Conservation (phyloP, 2,888 invertebrate genomes). For the Heliconius sara region DNA sequence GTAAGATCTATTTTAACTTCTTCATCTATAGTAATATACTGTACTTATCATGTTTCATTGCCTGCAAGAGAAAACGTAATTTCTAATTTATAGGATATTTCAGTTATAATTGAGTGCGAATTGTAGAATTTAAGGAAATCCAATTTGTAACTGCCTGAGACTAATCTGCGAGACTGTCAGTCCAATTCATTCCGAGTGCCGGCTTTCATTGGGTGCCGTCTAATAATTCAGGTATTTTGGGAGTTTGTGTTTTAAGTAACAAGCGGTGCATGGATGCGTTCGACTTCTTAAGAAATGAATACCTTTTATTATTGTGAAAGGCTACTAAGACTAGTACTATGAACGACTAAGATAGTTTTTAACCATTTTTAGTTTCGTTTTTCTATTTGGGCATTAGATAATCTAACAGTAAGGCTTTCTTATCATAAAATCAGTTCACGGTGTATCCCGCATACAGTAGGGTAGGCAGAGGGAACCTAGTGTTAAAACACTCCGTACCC, state of each 20-base stretch:
- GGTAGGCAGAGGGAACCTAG: too few species aligned
- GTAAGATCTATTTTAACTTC: background rate
- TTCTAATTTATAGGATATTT: background rate
- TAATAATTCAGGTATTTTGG: slow-evolving; percentile 19
- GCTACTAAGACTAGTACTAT: background rate
- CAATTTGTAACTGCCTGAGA: slow-evolving; percentile 15
- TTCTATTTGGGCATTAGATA: too few species aligned
- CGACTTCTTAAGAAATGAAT: background rate
- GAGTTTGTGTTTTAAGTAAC: slow-evolving; percentile 5
- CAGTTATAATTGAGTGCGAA: slow-evolving; percentile 19
- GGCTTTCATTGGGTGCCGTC: slow-evolving; percentile 15
- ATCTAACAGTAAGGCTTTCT: too few species aligned
- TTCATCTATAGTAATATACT: background rate
- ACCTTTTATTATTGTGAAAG: background rate
- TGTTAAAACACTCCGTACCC: too few species aligned
- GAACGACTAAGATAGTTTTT: too few species aligned
- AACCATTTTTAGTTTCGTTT: too few species aligned
- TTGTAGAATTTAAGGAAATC: slow-evolving; percentile 10
- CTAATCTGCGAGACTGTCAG: slow-evolving; percentile 17
- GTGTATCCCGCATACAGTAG: too few species aligned
- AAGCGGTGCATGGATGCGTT: slow-evolving; percentile 6
- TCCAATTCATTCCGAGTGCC: background rate
- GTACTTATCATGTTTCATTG: too few species aligned
- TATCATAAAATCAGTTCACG: too few species aligned
- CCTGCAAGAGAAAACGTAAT: background rate